Conservation (phyloP, 2,888 invertebrate genomes). For the Dorcus parallelipipedus region DNA sequence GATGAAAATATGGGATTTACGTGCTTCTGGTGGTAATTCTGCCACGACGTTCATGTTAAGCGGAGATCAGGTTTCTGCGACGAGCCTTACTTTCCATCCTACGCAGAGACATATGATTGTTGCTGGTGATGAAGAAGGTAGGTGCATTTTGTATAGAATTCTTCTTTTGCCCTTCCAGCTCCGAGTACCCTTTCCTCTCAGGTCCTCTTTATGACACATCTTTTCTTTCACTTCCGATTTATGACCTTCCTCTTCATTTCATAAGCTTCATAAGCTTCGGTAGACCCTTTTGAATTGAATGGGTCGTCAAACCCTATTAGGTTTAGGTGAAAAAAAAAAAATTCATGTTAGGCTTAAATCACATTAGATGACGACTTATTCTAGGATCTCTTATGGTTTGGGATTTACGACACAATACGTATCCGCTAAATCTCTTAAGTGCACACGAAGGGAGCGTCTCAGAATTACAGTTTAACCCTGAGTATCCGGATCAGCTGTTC, state of each 20-base stretch:
- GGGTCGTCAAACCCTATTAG: too few species aligned
- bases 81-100: conserved; percentile 78
- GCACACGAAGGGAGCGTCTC: conserved; percentile 74
- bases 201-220: too few species aligned
- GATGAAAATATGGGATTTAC: conserved; percentile 85
- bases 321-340: background rate
- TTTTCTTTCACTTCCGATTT: too few species aligned
- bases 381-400: conserved; percentile 75
- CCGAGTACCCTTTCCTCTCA: background rate
- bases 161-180: background rate
- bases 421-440: conserved; percentile 76
- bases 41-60: conserved; percentile 70
- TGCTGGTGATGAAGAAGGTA: conserved; percentile 79
- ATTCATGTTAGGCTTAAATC: background rate
- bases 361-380: background rate
- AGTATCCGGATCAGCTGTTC: conserved; percentile 79
- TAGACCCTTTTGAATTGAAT: too few species aligned
- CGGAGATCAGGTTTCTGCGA: conserved; percentile 70
- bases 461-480: conserved; percentile 86
- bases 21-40: conserved; percentile 62
- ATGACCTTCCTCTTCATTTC: too few species aligned
- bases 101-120: conserved; percentile 81
- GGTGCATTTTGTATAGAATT: background rate
- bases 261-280: too few species aligned
- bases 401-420: conserved; percentile 82